Evolutionary conservation across 1,140 invertebrate species (phyloP).

Genomic region (Drosophila funebris): DNA sequence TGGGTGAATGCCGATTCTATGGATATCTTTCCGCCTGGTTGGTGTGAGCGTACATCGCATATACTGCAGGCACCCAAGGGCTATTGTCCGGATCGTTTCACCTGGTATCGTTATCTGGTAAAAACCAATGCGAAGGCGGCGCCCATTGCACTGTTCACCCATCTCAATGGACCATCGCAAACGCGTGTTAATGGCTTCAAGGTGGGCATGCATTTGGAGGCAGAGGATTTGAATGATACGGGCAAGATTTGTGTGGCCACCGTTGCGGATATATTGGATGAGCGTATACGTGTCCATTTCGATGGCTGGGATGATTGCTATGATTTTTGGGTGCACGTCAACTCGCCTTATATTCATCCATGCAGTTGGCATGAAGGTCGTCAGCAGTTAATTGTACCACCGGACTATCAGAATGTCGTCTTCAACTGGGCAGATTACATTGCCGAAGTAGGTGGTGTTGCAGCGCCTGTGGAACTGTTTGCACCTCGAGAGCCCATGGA

Average conservation of each 20-base stretch:
- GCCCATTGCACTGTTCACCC: slow-evolving; percentile 90
- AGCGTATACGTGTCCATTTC: slow-evolving; percentile 95
- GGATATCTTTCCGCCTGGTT: slow-evolving; percentile 96
- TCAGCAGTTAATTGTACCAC: slow-evolving; percentile 91
- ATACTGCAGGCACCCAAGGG: slow-evolving; percentile 90
- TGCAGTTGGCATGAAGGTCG: slow-evolving; percentile 96
- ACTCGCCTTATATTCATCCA: slow-evolving; percentile 96
- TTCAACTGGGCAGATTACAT: slow-evolving; percentile 96
- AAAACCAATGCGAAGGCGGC: slow-evolving; percentile 90
- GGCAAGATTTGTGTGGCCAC: slow-evolving; percentile 94
- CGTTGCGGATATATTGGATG: slow-evolving; percentile 92
- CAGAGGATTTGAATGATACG: slow-evolving; percentile 95
- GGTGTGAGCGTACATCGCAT: slow-evolving; percentile 93
- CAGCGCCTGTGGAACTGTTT: slow-evolving; percentile 93
- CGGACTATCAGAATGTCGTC: slow-evolving; percentile 86
- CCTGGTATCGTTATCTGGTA: slow-evolving; percentile 94
- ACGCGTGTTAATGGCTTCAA: slow-evolving; percentile 51
- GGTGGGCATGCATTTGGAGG: slow-evolving; percentile 97
- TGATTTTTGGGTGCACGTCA: slow-evolving; percentile 96
- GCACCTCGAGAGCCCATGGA: slow-evolving; percentile 90
- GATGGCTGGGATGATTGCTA: slow-evolving; percentile 97
- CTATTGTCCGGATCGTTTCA: slow-evolving; percentile 88
- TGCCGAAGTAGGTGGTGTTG: slow-evolving; percentile 87
- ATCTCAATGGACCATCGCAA: slow-evolving; percentile 78
- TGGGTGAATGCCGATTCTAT: slow-evolving; percentile 96